Percentiles rank a stretch among this genome's conserved stretches.
Conservation (phyloP, 2,113 vertebrate species). For the Erpornis zantholeuca region DNA sequence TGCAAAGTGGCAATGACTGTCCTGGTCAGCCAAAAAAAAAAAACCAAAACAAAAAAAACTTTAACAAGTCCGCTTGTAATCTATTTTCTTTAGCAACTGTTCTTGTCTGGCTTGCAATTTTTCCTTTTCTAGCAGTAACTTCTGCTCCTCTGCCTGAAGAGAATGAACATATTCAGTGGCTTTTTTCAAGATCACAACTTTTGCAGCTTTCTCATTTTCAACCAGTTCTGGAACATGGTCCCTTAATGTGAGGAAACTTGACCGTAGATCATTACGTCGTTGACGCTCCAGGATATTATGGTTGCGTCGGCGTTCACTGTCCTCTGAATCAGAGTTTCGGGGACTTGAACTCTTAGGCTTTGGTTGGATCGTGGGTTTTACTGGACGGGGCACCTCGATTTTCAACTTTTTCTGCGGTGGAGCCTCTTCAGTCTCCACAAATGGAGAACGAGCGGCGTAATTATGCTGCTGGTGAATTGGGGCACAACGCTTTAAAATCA, state of each 20-base stretch:
- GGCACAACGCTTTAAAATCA: constrained; percentile 89
- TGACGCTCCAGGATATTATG: constrained; percentile 98
- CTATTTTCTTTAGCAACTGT: constrained; percentile 88
- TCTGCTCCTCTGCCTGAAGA: constrained; percentile 87
- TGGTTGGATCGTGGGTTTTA: constrained; percentile 74
- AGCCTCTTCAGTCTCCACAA: constrained; percentile 83
- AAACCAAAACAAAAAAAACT: constrained; percentile 60
- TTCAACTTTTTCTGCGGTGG: constrained; percentile 86
- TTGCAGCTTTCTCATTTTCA: constrained; percentile 95
- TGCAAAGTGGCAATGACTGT: constrained; percentile 85
- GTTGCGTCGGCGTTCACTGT: constrained; percentile 94
- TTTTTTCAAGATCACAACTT: constrained; percentile 98
- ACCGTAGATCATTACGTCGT: constrained; percentile 95
- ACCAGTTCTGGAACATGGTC: constrained; percentile 97
- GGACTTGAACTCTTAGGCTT: constrained; percentile 85
- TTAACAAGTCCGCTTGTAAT: constrained; percentile 94
- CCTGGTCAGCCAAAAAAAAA: constrained; percentile 58
- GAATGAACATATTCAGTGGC: constrained; percentile 92
- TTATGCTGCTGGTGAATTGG: constrained; percentile 99
- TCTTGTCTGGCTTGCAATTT: constrained; percentile 85
- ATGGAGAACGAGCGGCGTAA: constrained; percentile 93
- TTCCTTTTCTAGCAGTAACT: constrained; percentile 90
- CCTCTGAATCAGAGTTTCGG: constrained; percentile 92
- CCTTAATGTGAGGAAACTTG: constrained; percentile 93
- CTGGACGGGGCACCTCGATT: constrained; percentile 73